Conservation (phyloP, 2,113 vertebrate genomes). For the Microtus ochrogaster region DNA sequence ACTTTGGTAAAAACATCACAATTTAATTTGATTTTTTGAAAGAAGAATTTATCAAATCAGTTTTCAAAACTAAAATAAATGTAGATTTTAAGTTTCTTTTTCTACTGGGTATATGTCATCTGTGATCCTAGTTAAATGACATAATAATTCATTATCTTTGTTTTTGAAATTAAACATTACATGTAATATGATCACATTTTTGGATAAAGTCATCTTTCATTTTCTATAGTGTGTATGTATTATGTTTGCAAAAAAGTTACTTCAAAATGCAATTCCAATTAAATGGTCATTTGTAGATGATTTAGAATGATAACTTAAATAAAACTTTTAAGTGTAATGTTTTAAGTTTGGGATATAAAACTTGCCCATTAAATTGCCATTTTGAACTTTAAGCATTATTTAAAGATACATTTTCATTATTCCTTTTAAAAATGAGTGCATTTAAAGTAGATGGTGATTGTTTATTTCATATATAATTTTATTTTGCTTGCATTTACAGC, state of each 20-base stretch:
- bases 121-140: not conserved
- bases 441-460: constrained; percentile 41
- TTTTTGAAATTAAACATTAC: not conserved
- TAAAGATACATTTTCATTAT: not conserved
- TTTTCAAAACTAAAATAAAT: constrained; percentile 14
- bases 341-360: not conserved
- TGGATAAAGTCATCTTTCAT: not conserved
- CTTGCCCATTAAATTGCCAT: not conserved
- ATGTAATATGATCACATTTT: not conserved
- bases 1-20: not conserved
- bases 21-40: not conserved
- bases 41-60: not conserved
- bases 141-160: not conserved
- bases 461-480: not conserved
- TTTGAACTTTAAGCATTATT: not conserved
- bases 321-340: not conserved
- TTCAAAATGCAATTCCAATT: constrained; percentile 28
- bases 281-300: not conserved
- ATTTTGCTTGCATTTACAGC: constrained; percentile 54
- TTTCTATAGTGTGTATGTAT: not conserved
- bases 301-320: not conserved
- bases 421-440: not conserved
- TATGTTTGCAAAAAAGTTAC: not conserved
- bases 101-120: not conserved
- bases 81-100: not conserved